Conservation (phyloP, 2,113 vertebrate species). For the Percina caprodes region DNA sequence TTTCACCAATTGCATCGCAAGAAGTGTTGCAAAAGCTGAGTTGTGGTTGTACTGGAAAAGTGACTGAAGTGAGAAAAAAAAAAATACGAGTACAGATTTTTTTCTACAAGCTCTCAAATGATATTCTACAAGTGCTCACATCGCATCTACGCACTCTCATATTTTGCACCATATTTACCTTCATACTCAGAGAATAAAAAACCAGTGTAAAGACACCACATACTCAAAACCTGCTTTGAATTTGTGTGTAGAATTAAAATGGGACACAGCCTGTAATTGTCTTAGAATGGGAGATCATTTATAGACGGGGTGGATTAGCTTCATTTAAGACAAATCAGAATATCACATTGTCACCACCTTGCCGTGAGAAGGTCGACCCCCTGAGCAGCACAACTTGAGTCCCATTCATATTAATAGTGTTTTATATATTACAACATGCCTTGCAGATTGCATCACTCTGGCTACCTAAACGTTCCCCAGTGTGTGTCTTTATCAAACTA, state of each 20-base stretch:
- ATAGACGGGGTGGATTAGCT: not conserved
- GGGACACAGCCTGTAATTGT: not conserved
- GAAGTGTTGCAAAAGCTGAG: no score
- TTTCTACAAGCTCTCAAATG: no score
- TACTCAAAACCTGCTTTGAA: not conserved
- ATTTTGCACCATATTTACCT: no score
- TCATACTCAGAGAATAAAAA: no score
- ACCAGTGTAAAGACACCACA: not conserved
- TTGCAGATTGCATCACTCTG: constrained; percentile 21
- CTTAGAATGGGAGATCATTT: not conserved
- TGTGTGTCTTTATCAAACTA: not conserved
- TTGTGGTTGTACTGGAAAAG: no score
- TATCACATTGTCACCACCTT: not conserved
- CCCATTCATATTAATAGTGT: constrained; percentile 2
- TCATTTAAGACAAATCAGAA: not conserved
- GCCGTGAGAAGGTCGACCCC: not conserved
- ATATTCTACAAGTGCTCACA: no score
- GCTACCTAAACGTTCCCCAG: constrained; percentile 11
- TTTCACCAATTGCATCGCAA: no score
- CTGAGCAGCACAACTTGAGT: not conserved
- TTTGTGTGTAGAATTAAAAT: not conserved
- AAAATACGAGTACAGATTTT: no score
- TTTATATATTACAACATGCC: not conserved
- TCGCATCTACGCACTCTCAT: no score
- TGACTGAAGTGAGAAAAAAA: no score